A percentile compares a stretch with the other conserved stretches of the same genome.
Evolutionary conservation across 2,797 vertebrate genomes (phyloP).

Genomic region (Melanotaenia nigrans): DNA sequence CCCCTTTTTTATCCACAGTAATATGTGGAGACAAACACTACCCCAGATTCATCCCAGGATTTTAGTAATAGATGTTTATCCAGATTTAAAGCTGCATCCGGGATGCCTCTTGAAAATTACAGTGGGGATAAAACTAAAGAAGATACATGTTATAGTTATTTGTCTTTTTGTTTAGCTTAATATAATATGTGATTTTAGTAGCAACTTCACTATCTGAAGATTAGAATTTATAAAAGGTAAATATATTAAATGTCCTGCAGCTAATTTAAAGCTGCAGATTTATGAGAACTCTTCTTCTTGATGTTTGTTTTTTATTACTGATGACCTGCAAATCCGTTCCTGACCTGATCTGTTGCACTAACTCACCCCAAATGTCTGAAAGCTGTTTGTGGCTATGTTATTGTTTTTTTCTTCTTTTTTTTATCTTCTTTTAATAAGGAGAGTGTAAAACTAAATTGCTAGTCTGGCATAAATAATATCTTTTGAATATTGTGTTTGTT

Average conservation of each 20-base stretch:
- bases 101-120: not conserved
- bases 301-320: too few species aligned
- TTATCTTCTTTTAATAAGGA: not conserved
- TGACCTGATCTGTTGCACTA: not conserved
- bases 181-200: not conserved
- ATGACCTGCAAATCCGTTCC: too few species aligned
- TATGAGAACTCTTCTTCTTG: too few species aligned
- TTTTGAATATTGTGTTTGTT: not conserved
- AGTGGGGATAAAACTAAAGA: constrained; percentile 6
- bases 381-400: not conserved
- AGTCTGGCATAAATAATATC: not conserved
- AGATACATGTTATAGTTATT: constrained; percentile 10
- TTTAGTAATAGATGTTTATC: constrained; percentile 13
- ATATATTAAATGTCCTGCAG: not conserved
- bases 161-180: not conserved
- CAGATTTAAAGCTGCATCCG: not conserved
- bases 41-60: not conserved
- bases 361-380: not conserved
- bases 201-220: not conserved
- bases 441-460: not conserved
- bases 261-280: not conserved
- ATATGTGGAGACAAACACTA: not conserved
- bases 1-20: not conserved
- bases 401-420: not conserved
- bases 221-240: not conserved